Base-by-base conservation (phyloP, 2,888 invertebrate genomes). In the Autographa gamma region DNA sequence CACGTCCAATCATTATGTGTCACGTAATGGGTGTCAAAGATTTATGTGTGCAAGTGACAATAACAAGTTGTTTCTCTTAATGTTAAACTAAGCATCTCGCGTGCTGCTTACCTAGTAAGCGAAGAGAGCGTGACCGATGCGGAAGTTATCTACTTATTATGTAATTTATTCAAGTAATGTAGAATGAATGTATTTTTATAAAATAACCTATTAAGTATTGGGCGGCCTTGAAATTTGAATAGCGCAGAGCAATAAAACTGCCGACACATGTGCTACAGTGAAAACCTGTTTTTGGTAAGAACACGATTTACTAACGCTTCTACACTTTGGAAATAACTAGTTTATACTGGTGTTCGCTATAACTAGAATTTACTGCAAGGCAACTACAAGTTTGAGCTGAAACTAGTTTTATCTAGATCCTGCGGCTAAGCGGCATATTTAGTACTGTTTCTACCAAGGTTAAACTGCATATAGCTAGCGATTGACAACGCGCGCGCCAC, bases 91-190 rank as follows among this genome's bases (percentile, higher is more conserved):
- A 16, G 25, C 60, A 52, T 63, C 68, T 60, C 54, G 60, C 43
- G 38, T 65, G 66, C 59, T 76, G 66, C 65, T 60, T 67, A 67
- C 80, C 64, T 60, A 73, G 41, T 63, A 76, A 63, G 38, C 63
- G 69, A 70, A 61, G 71, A 78, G 71, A 77, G 77, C 67, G 79
- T 71, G 54, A 78, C 78, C 19, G 32, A 77, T 60, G 71, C 71
- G 58, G 54, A 63, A 63, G 63, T 63, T 38, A 38, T 65, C 56
- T 63, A 60, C 71, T 66, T 78, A 60, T 66, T 64, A 67, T 65
- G 60, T 48, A 62, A 76, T 66, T 63, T 63, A 60, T 60, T 66
- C 9, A 56, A 59, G 38, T 61, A 63, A 62, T 63, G 11, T 60
- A 8, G 63, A 56, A 61, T 63, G 43, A 54, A 19, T 43, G 71